phyloP scores from a whole-genome alignment of 2,113 vertebrate species.

The Argyrosomus japonicus region DNA sequence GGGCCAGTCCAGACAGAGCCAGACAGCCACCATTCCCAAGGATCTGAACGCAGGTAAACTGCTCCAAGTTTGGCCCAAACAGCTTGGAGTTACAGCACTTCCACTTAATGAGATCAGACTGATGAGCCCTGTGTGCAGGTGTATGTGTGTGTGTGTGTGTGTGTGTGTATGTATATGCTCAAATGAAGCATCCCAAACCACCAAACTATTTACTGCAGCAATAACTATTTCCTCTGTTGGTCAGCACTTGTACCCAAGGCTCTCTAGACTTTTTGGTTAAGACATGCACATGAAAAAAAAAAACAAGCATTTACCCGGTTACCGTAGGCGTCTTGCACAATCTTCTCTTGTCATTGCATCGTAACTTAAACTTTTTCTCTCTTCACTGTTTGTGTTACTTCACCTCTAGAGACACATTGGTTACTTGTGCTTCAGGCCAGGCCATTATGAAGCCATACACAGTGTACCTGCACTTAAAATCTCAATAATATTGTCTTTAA shows the following conservation, averaged over 20 bases:
- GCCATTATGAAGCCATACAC: slow-evolving; percentile 43
- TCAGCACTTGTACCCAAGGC: slow-evolving; percentile 39
- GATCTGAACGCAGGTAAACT: slow-evolving; percentile 76
- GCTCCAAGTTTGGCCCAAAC: slow-evolving; percentile 80
- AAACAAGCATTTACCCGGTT: slow-evolving; percentile 33
- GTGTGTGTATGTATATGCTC: slow-evolving; percentile 18
- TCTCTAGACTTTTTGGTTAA: slow-evolving; percentile 39
- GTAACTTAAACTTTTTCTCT: slow-evolving; percentile 46
- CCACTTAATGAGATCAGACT: slow-evolving; percentile 72
- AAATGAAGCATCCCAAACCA: slow-evolving; percentile 59
- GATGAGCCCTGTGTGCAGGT: slow-evolving; percentile 53
- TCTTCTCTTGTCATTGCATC: slow-evolving; percentile 28
- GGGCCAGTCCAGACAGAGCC: slow-evolving; percentile 70
- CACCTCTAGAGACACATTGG: slow-evolving; percentile 51
- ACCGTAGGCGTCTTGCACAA: slow-evolving; percentile 53
- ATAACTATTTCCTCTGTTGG: slow-evolving; percentile 51
- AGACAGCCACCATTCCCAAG: slow-evolving; percentile 73
- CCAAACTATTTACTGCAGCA: slow-evolving; percentile 62
- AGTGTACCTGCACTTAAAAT: slow-evolving; percentile 12
- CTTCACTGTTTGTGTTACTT: slow-evolving; percentile 34
- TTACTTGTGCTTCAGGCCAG: slow-evolving; percentile 54
- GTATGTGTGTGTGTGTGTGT: slow-evolving; percentile 39
- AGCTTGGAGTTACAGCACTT: slow-evolving; percentile 75
- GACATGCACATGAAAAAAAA: slow-evolving; percentile 22
- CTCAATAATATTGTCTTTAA: neutral